Conservation (phyloP, 2,888 invertebrate species). For the Seira sanloemensis region DNA sequence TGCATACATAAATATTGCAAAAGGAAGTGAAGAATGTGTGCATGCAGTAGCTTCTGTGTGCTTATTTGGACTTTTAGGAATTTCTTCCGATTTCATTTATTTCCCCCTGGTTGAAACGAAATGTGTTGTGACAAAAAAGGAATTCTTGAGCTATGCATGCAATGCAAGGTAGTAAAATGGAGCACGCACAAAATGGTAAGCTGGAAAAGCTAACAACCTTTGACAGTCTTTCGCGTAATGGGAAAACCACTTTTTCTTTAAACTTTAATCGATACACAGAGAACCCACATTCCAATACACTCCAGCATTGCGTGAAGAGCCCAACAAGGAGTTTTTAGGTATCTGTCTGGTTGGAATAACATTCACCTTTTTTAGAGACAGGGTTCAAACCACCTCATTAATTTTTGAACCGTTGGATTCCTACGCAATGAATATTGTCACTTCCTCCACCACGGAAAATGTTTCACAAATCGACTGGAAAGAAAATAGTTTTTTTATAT, state of each 20-base stretch:
- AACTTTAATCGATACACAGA: not conserved
- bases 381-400: not conserved
- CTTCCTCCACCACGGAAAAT: not conserved
- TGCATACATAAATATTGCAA: no score
- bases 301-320: not conserved
- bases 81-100: not conserved
- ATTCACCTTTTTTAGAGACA: not conserved
- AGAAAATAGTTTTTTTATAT: not conserved
- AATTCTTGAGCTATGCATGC: constrained; percentile 16
- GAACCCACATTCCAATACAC: not conserved
- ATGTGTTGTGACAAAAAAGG: not conserved
- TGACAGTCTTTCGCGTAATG: not conserved
- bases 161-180: not conserved
- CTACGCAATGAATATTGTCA: not conserved
- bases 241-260: not conserved
- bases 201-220: not conserved
- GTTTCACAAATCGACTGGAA: not conserved
- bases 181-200: not conserved
- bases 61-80: not conserved
- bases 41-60: not conserved
- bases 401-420: not conserved
- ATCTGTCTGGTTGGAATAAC: not conserved
- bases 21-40: no score
- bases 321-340: not conserved
- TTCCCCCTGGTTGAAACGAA: no score